Conservation (phyloP, 2,888 invertebrate genomes). For the Lamproptera curius region DNA sequence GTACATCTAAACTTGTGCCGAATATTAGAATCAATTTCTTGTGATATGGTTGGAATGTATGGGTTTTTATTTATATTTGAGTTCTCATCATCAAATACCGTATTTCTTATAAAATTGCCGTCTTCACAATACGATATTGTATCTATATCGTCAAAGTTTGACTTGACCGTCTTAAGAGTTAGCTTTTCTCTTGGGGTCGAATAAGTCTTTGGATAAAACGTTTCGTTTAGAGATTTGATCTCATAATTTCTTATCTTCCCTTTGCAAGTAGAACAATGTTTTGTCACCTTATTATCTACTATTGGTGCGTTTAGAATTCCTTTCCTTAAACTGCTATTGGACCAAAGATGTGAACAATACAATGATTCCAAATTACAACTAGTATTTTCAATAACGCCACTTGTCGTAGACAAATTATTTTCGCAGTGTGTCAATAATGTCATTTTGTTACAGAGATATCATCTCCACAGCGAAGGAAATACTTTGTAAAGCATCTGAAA, state of each 20-base stretch:
- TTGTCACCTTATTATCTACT: slow-evolving; percentile 47
- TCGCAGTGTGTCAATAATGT: slow-evolving; percentile 47
- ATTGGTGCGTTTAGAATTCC: slow-evolving; percentile 47
- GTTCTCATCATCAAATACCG: slow-evolving; percentile 17
- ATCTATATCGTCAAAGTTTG: slow-evolving; percentile 27
- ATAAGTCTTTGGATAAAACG: slow-evolving; percentile 56
- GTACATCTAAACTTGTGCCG: slow-evolving; percentile 54
- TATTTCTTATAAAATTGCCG: slow-evolving; percentile 25
- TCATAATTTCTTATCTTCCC: slow-evolving; percentile 71
- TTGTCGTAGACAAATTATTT: slow-evolving; percentile 37
- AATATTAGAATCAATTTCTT: slow-evolving; percentile 58
- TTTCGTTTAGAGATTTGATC: slow-evolving; percentile 44
- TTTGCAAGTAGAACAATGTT: slow-evolving; percentile 63
- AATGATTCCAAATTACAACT: slow-evolving; percentile 54
- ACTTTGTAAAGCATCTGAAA: slow-evolving; percentile 33
- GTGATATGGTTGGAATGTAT: slow-evolving; percentile 66
- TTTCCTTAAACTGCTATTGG: slow-evolving; percentile 53
- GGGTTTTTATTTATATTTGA: slow-evolving; percentile 29
- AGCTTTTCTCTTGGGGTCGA: slow-evolving; percentile 57
- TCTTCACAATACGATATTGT: slow-evolving; percentile 16
- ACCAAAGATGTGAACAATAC: slow-evolving; percentile 66
- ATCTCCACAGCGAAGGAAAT: slow-evolving; percentile 27
- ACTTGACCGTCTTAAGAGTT: slow-evolving; percentile 27
- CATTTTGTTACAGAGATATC: slow-evolving; percentile 40
- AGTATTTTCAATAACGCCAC: slow-evolving; percentile 43